Percentiles rank a stretch among this genome's conserved stretches.
Conservation (phyloP, 2,113 vertebrate species). For the Podilymbus podiceps region DNA sequence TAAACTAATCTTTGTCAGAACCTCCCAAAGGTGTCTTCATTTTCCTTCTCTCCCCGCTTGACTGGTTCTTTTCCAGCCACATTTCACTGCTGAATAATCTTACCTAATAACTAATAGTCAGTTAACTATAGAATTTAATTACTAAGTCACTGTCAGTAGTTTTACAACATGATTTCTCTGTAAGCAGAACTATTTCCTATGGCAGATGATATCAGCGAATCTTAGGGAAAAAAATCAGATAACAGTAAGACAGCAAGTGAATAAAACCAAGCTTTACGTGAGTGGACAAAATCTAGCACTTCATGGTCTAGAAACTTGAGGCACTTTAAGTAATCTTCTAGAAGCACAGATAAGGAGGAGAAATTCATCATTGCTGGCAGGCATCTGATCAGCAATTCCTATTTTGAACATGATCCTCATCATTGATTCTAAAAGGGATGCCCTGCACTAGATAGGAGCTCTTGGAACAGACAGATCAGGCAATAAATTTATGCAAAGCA, state of each 20-base stretch:
- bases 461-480: background rate
- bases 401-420: background rate
- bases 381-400: background rate
- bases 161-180: background rate
- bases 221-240: background rate
- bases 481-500: background rate
- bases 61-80: background rate
- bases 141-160: background rate
- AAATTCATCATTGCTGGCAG: background rate
- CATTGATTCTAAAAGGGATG: background rate
- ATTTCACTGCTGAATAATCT: background rate
- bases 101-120: background rate
- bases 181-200: background rate
- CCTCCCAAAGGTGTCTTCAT: background rate
- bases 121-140: background rate
- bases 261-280: background rate
- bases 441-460: background rate
- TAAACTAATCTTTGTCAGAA: background rate
- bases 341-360: background rate
- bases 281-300: background rate
- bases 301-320: background rate
- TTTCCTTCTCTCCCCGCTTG: background rate
- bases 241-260: background rate
- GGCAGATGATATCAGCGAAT: background rate
- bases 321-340: background rate